Percentiles rank a stretch among this genome's conserved stretches.
These are phyloP conservation scores for Oncorhynchus nerka DNA, from an alignment of 2,113 vertebrate genomes.

Conservation along the genomic window DNA sequence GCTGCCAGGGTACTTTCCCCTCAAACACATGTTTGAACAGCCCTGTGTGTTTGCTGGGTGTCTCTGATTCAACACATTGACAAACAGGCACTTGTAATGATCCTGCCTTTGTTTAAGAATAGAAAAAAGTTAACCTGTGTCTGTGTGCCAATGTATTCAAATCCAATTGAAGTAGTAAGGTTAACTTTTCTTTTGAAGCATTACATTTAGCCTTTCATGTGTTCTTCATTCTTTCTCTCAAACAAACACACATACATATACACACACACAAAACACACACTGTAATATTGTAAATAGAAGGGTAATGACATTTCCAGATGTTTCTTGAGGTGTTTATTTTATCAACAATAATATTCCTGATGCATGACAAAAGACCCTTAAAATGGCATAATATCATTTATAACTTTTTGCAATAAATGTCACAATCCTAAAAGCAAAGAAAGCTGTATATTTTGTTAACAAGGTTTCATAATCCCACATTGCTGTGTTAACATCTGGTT, in stretches of 20 bases:
- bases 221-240: background rate
- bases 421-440: background rate
- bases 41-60: background rate
- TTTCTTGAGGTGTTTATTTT: background rate
- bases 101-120: too few relatives aligned
- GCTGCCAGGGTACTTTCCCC: background rate
- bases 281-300: background rate
- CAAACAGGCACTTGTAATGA: too few relatives aligned
- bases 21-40: slow-evolving; percentile 47
- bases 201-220: background rate
- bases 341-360: background rate
- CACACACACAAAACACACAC: background rate
- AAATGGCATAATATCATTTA: background rate
- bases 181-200: background rate
- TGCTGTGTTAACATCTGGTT: background rate
- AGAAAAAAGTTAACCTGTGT: background rate
- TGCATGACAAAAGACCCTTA: background rate
- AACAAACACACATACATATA: background rate
- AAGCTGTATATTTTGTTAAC: background rate
- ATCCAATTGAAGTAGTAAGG: background rate
- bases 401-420: background rate
- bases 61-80: background rate
- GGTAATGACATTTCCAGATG: background rate
- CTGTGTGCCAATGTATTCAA: background rate
- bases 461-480: background rate